A percentile compares a stretch with the other conserved stretches of the same genome.
phyloP scores from a whole-genome alignment of 2,888 invertebrate species.

The Eupithecia abbreviata region DNA sequence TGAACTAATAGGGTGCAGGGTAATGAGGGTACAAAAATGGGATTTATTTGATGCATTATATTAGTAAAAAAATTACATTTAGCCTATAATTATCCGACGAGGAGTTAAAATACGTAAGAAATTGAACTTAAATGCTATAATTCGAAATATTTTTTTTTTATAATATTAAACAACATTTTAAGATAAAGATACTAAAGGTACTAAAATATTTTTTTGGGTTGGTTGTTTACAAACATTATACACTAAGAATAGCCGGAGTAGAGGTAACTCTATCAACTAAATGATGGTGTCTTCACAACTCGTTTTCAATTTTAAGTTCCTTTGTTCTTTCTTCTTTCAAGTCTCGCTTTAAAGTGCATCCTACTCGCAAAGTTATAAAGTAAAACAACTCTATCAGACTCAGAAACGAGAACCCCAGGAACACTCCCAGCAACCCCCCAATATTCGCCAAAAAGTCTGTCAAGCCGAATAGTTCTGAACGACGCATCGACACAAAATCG shows the following conservation, averaged over 20 bases:
- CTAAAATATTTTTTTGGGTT: not conserved
- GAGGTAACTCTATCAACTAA: not conserved
- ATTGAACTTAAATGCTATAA: too few relatives aligned
- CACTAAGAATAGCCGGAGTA: not conserved
- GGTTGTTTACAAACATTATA: not conserved
- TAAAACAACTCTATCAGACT: constrained; percentile 77
- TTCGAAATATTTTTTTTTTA: too few relatives aligned
- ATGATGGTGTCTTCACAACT: not conserved
- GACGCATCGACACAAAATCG: constrained; percentile 80
- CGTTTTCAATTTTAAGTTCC: not conserved
- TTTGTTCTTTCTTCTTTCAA: not conserved
- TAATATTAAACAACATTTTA: too few relatives aligned
- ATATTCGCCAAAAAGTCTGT: constrained; percentile 84
- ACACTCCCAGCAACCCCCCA: constrained; percentile 84
- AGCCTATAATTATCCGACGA: too few relatives aligned
- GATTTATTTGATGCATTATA: too few relatives aligned
- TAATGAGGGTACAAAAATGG: too few relatives aligned
- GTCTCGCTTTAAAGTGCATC: constrained; percentile 46
- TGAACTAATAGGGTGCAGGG: too few relatives aligned
- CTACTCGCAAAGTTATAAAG: constrained; percentile 67
- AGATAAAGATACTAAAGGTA: too few relatives aligned
- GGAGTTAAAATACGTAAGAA: too few relatives aligned
- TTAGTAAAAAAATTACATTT: too few relatives aligned
- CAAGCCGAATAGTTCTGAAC: constrained; percentile 82
- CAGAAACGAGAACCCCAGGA: constrained; percentile 82